A percentile compares a stretch with the other conserved stretches of the same genome.
phyloP scores from a whole-genome alignment of 2,113 vertebrate genomes.

The Leptobrachium leishanense region DNA sequence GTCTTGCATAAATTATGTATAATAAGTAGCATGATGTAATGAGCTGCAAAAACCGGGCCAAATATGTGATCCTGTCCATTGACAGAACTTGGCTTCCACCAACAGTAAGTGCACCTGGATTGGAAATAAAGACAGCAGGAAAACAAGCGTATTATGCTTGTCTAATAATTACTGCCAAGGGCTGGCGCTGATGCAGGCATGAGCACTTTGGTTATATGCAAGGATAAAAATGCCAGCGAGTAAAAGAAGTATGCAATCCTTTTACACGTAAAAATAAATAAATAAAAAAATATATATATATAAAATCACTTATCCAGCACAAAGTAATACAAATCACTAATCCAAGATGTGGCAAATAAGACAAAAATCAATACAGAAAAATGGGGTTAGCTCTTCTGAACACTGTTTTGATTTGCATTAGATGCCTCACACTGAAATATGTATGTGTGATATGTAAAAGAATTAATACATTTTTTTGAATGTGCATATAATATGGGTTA shows the following conservation, averaged over 20 bases:
- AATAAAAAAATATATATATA: neutral
- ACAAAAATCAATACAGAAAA: too few species aligned
- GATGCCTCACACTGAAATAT: too few species aligned
- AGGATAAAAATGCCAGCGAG: too few species aligned
- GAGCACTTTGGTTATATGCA: too few species aligned
- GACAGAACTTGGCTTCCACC: conserved; percentile 9
- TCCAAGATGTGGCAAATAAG: too few species aligned
- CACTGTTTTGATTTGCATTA: too few species aligned
- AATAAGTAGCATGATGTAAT: neutral
- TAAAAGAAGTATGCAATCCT: too few species aligned
- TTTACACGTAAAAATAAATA: neutral
- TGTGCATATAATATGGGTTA: too few species aligned
- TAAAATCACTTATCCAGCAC: neutral
- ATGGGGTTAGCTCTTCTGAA: too few species aligned
- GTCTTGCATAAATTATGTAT: neutral
- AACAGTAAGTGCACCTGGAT: conserved; percentile 24
- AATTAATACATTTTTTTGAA: too few species aligned
- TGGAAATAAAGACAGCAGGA: conserved; percentile 7
- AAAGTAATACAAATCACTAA: neutral
- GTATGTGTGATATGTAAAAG: too few species aligned
- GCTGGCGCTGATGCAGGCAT: too few species aligned
- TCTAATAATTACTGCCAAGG: neutral
- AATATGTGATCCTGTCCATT: neutral
- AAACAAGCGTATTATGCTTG: conserved; percentile 22
- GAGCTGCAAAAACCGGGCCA: neutral